Percentiles rank a stretch among this genome's conserved stretches.
Conservation (phyloP, 2,888 invertebrate species). For the Pyralis farinalis region DNA sequence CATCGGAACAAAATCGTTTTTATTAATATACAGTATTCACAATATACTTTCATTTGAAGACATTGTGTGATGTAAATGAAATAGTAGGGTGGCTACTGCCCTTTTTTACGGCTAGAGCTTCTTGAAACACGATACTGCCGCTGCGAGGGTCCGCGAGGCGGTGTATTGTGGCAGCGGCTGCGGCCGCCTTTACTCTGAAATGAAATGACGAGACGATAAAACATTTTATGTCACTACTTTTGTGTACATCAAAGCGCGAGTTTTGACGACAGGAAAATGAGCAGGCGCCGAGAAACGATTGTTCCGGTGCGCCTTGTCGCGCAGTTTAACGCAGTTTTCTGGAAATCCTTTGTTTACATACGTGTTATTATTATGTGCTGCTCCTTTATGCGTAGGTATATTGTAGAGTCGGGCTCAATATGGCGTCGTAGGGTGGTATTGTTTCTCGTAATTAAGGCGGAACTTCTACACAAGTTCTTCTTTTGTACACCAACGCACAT, state of each 20-base stretch:
- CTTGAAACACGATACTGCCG: conserved; percentile 61
- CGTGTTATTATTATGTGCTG: conserved; percentile 22
- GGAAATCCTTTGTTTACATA: conserved; percentile 33
- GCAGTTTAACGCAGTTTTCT: conserved; percentile 41
- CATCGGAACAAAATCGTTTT: no score
- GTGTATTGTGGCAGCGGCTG: conserved; percentile 31
- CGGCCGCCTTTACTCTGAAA: conserved; percentile 25
- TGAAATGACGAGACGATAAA: conserved; percentile 51
- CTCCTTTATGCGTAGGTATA: conserved; percentile 13
- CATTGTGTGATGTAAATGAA: conserved; percentile 40
- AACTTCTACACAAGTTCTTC: conserved; percentile 11
- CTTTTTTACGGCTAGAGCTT: conserved; percentile 60
- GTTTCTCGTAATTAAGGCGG: conserved; percentile 9
- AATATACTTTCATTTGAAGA: conserved; percentile 25
- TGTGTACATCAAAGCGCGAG: conserved; percentile 58
- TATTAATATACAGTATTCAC: conserved; percentile 16
- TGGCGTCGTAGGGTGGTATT: conserved; percentile 6
- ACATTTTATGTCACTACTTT: conserved; percentile 65
- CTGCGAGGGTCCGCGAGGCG: conserved; percentile 38
- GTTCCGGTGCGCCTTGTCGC: conserved; percentile 23
- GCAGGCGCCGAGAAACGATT: conserved; percentile 34
- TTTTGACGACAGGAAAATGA: conserved; percentile 42
- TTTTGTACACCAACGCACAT: conserved; percentile 4
- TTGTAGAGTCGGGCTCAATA: not conserved
- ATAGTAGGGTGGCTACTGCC: conserved; percentile 42